These are phyloP conservation scores for Formica aserva DNA, from an alignment of 2,888 invertebrate genomes.

Conservation along the genomic window DNA sequence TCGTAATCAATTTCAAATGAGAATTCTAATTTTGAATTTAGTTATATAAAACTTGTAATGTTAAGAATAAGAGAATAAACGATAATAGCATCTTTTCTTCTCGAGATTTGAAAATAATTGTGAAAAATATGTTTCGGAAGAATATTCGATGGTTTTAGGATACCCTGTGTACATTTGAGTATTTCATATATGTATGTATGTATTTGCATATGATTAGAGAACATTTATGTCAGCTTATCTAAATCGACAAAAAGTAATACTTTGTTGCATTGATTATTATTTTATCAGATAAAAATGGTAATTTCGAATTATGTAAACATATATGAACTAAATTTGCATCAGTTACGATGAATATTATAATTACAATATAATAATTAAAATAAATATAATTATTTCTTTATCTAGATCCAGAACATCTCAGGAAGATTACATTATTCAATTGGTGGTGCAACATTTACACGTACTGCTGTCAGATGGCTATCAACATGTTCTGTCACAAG, in stretches of 20 bases:
- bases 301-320: neutral
- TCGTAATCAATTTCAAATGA: neutral
- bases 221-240: neutral
- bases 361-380: neutral
- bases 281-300: slow-evolving; percentile 10
- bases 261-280: neutral
- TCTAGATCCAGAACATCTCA: slow-evolving; percentile 61
- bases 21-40: neutral
- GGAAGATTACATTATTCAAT: slow-evolving; percentile 56
- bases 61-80: neutral
- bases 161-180: neutral
- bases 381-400: slow-evolving; percentile 15
- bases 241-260: neutral
- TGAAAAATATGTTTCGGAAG: neutral
- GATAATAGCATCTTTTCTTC: neutral
- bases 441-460: slow-evolving; percentile 36
- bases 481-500: slow-evolving; percentile 52
- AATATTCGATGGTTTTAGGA: neutral
- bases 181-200: neutral
- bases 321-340: neutral
- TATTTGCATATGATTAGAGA: neutral
- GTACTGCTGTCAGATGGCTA: slow-evolving; percentile 37
- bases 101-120: neutral
- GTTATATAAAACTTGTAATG: neutral
- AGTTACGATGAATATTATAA: neutral